A percentile compares a stretch with the other conserved stretches of the same genome.
phyloP scores from a whole-genome alignment of 2,797 vertebrate genomes.

The Spea hammondii region DNA sequence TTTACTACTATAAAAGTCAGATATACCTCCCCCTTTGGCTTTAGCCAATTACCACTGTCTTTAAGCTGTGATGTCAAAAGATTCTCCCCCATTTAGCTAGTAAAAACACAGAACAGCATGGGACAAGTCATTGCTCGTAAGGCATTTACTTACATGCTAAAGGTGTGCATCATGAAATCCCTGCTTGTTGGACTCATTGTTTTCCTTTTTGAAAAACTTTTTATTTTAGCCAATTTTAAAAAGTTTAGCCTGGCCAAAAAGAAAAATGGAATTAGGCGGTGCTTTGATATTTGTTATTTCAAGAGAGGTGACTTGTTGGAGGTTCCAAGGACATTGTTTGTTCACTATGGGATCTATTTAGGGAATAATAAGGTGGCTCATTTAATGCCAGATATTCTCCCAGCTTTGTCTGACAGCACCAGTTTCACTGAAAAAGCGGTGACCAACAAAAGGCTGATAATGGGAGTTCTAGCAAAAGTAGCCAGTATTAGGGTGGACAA shows the following conservation, averaged over 20 bases:
- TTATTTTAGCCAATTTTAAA: conserved; percentile 74
- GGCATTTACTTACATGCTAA: conserved; percentile 2
- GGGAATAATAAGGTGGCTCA: conserved; percentile 91
- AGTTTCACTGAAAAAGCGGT: conserved; percentile 78
- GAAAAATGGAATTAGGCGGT: conserved; percentile 46
- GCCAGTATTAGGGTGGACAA: conserved; percentile 91
- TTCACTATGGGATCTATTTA: conserved; percentile 94
- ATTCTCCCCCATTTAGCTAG: conserved; percentile 44
- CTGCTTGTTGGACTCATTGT: conserved; percentile 71
- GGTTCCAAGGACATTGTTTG: conserved; percentile 87
- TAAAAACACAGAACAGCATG: conserved; percentile 47
- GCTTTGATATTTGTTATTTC: conserved; percentile 71
- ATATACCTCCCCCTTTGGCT: conserved; percentile 22
- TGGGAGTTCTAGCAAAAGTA: conserved; percentile 81
- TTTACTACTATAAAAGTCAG: conserved; percentile 25
- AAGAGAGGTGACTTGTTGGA: conserved; percentile 88
- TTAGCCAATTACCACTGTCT: conserved; percentile 30
- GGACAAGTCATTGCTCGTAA: conserved; percentile 26
- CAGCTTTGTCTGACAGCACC: conserved; percentile 71
- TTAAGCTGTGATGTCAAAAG: conserved; percentile 40
- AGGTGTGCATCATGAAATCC: conserved; percentile 60
- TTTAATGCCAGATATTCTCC: conserved; percentile 92
- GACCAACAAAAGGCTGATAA: conserved; percentile 87
- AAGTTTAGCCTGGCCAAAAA: conserved; percentile 59
- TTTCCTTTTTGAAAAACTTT: conserved; percentile 75